Evolutionary conservation across 1,140 invertebrate species (phyloP).

Genomic region (Wiebesia pumilae): DNA sequence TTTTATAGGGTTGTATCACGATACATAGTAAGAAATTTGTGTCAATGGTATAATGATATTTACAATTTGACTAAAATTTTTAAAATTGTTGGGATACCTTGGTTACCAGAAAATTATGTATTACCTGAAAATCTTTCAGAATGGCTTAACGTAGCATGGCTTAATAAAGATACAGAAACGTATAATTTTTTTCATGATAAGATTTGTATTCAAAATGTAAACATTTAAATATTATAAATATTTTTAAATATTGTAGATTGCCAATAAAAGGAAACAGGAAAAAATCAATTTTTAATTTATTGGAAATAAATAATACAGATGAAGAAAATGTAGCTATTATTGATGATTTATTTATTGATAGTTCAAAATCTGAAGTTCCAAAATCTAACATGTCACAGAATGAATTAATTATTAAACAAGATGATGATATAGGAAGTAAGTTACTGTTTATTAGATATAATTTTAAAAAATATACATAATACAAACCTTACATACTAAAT

Average conservation of each 20-base stretch:
- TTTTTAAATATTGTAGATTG: slow-evolving; percentile 48
- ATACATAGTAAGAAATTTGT: slow-evolving; percentile 73
- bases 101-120: slow-evolving; percentile 72
- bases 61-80: slow-evolving; percentile 70
- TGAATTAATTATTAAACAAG: slow-evolving; percentile 19
- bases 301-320: slow-evolving; percentile 38
- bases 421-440: slow-evolving; percentile 51
- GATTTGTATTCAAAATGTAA: neutral
- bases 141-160: slow-evolving; percentile 75
- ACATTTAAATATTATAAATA: slow-evolving; percentile 8
- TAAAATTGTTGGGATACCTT: slow-evolving; percentile 71
- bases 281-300: slow-evolving; percentile 60
- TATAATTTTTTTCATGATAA: slow-evolving; percentile 33
- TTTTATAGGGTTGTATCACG: slow-evolving; percentile 68
- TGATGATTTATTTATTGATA: neutral
- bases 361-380: neutral
- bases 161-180: slow-evolving; percentile 65
- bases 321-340: neutral
- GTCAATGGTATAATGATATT: slow-evolving; percentile 75
- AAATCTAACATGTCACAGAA: slow-evolving; percentile 35
- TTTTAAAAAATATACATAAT: slow-evolving; percentile 24
- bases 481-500: neutral
- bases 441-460: slow-evolving; percentile 2
- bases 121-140: slow-evolving; percentile 73
- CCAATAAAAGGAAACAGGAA: slow-evolving; percentile 45